Evolutionary conservation across 2,113 vertebrate species (phyloP), one percentile per base, ranked within the genome.

Genomic region (Callipepla squamata): DNA sequence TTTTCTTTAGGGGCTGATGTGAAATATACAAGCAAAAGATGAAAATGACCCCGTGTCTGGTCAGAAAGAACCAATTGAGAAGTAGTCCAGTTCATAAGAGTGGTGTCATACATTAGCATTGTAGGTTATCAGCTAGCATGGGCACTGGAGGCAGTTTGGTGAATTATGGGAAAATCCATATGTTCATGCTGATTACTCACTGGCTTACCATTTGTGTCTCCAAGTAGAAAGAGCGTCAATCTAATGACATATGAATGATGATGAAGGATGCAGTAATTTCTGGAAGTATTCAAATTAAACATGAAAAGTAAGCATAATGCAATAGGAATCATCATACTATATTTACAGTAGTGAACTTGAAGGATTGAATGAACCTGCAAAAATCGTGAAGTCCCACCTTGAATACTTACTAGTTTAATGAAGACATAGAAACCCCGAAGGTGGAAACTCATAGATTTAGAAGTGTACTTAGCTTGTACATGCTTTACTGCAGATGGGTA

Each of bases 61-160:
- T 77, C 40, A 70, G 42, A 62, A 92, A 26, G 20, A 84, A 79
- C 25, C 76, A 19, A 34, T 4, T 0, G 0, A 19, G 26, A 10
- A 81, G 7, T 20, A n/a, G 9, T n/a, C 34, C 36, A 85, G 23
- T 66, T 62, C 22, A 7, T 0, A 77, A 30, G 13, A 69, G 7
- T 4, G 3, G 1, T 21, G 16, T 6, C 36, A 10, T n/a, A 61
- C 13, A 19, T 47, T 5, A 72, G 11, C 1, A 1, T 28, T 57
- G 50, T 1, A 3, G 8, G 11, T 55, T 50, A 9, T 9, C 19
- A 81, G 42, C 3, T 6, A 40, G 2, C 0, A 0, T 59, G 34
- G 28, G 80, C 25, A 79, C 6, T 26, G 3, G 19, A 75, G 87
- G 44, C 25, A 45, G 9, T 72, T 70, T 40, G 19, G n/a, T 8